These are phyloP conservation scores for Chalcis sispes DNA, from an alignment of 2,888 invertebrate genomes.

Conservation along the genomic window DNA sequence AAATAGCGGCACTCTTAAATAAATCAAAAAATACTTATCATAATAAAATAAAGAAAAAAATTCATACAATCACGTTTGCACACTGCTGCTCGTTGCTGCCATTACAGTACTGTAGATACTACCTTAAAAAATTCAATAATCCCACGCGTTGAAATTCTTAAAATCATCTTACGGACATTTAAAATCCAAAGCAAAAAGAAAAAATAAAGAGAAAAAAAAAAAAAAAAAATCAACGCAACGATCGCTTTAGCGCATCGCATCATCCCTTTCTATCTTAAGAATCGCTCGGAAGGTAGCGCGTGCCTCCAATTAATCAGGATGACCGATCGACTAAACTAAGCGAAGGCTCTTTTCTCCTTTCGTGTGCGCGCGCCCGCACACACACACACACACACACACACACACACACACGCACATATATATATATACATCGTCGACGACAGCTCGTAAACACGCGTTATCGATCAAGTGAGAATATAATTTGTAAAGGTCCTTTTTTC, in stretches of 20 bases:
- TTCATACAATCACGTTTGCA: too few relatives aligned
- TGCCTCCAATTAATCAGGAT: conserved; percentile 69
- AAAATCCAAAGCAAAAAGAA: too few relatives aligned
- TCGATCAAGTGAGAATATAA: conserved; percentile 63
- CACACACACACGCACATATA: too few relatives aligned
- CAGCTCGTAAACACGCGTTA: conserved; percentile 59
- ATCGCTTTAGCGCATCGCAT: neutral
- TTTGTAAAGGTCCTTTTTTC: conserved; percentile 51
- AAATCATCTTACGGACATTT: conserved; percentile 19
- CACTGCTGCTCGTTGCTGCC: too few relatives aligned
- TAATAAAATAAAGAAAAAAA: too few relatives aligned
- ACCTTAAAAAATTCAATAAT: neutral
- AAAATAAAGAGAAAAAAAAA: too few relatives aligned
- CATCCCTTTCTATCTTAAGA: neutral
- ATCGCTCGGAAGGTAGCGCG: neutral
- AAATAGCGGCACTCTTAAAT: too few relatives aligned
- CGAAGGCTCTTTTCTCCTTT: conserved; percentile 34
- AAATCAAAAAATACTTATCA: too few relatives aligned
- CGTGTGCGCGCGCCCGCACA: too few relatives aligned
- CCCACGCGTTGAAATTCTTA: conserved; percentile 12
- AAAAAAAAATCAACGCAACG: neutral
- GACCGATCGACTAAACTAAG: conserved; percentile 64
- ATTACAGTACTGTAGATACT: too few relatives aligned
- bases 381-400: too few relatives aligned
- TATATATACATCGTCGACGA: conserved; percentile 58